A percentile compares a stretch with the other conserved stretches of the same genome.
Conservation (phyloP, 2,797 vertebrate species). For the Periparus ater region DNA sequence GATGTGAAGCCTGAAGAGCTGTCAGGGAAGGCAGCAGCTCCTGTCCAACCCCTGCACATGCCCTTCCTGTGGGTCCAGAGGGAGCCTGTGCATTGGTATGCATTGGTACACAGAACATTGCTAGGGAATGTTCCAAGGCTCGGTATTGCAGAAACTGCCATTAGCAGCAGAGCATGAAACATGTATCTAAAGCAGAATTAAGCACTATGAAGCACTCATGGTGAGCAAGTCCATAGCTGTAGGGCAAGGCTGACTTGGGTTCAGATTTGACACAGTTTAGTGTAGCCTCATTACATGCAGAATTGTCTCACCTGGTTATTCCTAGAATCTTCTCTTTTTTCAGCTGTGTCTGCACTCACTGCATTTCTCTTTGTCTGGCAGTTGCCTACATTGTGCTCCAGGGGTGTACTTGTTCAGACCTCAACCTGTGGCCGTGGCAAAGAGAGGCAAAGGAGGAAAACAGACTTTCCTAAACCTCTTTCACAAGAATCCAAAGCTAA, state of each 20-base stretch:
- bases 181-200: not conserved
- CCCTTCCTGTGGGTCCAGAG: not conserved
- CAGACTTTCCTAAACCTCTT: not conserved
- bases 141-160: not conserved
- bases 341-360: not conserved
- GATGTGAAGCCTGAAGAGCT: not conserved
- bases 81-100: fast-evolving
- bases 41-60: fast-evolving
- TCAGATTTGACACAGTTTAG: not conserved
- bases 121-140: not conserved
- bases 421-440: not conserved
- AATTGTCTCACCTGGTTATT: not conserved
- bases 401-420: not conserved
- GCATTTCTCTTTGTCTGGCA: not conserved
- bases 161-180: constrained; percentile 15
- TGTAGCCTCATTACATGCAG: not conserved
- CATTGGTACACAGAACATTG: not conserved
- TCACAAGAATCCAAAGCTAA: not conserved
- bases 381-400: not conserved
- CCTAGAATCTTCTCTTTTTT: not conserved
- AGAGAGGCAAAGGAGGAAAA: not conserved
- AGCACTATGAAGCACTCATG: not conserved
- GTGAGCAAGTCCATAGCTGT: not conserved
- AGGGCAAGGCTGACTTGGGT: constrained; percentile 12
- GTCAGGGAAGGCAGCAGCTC: not conserved